These are phyloP conservation scores for Philotrypesis tridentata DNA, from an alignment of 1,140 invertebrate species.

Conservation along the genomic window DNA sequence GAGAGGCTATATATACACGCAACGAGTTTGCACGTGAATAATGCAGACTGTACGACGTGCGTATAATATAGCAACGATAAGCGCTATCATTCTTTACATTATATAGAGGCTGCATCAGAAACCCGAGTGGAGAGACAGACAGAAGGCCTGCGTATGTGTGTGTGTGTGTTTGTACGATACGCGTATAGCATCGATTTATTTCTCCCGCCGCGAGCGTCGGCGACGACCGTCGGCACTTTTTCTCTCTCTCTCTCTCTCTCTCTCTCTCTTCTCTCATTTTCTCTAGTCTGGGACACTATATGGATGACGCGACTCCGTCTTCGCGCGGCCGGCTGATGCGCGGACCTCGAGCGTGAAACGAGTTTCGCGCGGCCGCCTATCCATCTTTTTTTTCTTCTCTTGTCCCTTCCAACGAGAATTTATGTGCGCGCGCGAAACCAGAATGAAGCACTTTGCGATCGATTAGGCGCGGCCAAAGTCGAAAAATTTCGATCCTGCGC, in stretches of 20 bases:
- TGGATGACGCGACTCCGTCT: background rate
- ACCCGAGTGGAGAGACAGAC: background rate
- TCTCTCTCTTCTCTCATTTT: too few species aligned
- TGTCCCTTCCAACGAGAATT: too few species aligned
- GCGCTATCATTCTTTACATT: background rate
- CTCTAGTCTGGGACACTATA: too few species aligned
- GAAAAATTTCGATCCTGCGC: too few species aligned
- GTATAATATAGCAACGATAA: background rate
- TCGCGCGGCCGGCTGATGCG: too few species aligned
- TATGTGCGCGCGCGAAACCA: too few species aligned
- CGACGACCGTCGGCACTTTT: background rate
- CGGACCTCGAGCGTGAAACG: background rate
- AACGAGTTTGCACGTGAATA: background rate
- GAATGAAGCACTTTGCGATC: too few species aligned
- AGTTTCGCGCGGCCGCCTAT: background rate
- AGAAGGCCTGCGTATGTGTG: background rate
- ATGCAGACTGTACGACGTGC: background rate
- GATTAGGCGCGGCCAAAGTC: too few species aligned
- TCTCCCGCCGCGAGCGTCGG: background rate
- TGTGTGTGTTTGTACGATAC: background rate
- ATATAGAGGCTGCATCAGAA: too few species aligned
- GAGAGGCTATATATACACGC: too few species aligned
- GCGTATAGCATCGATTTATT: conserved; percentile 24
- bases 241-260: background rate
- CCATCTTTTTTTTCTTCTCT: too few species aligned